A percentile compares a stretch with the other conserved stretches of the same genome.
phyloP scores from a whole-genome alignment of 2,797 vertebrate genomes.

The Gastrophryne carolinensis region DNA sequence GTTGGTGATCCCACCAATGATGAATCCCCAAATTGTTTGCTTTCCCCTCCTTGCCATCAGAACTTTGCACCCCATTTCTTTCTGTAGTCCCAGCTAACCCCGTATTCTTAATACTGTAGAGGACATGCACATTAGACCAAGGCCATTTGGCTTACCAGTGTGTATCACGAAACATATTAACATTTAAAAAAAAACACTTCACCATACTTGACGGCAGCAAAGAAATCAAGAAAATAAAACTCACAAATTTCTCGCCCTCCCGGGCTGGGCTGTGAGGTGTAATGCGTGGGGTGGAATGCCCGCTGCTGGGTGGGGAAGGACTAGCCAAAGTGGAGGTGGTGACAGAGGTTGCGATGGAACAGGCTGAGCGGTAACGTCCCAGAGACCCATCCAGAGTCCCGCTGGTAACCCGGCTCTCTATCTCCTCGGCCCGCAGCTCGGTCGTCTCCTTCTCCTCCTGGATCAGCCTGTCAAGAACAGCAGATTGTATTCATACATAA shows the following conservation, averaged over 20 bases:
- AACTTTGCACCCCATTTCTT: too few relatives aligned
- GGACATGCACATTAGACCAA: too few relatives aligned
- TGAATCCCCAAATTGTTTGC: too few relatives aligned
- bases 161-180: background rate
- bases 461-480: conserved; percentile 71
- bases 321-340: conserved; percentile 86
- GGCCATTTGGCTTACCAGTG: too few relatives aligned
- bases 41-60: too few relatives aligned
- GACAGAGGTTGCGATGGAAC: conserved; percentile 81
- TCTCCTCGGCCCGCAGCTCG: conserved; percentile 83
- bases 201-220: background rate
- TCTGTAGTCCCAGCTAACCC: too few relatives aligned
- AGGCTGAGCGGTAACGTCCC: conserved; percentile 70
- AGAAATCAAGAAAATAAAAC: background rate
- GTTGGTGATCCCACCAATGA: too few relatives aligned
- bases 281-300: conserved; percentile 82
- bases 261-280: conserved; percentile 82
- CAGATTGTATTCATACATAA: too few relatives aligned
- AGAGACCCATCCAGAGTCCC: conserved; percentile 78
- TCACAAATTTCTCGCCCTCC: conserved; percentile 76
- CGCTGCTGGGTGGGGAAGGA: conserved; percentile 85
- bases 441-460: conserved; percentile 91
- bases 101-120: too few relatives aligned
- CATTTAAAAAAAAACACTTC: background rate
- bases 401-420: conserved; percentile 84